These are phyloP conservation scores for Agrochola lota DNA, from an alignment of 2,888 invertebrate species.

Conservation along the genomic window DNA sequence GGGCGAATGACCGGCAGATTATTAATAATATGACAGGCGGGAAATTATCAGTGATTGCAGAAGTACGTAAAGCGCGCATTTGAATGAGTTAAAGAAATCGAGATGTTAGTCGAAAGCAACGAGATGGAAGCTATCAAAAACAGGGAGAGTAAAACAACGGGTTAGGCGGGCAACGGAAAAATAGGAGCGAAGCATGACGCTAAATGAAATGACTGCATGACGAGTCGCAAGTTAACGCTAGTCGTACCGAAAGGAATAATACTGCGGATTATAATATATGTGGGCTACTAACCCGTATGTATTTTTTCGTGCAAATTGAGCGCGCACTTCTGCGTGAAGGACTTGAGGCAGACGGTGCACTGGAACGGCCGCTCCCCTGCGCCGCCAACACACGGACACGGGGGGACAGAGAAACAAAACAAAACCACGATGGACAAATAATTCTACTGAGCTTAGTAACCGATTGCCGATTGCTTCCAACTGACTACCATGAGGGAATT, in stretches of 20 bases:
- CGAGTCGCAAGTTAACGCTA: constrained; percentile 81
- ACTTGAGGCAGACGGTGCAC: constrained; percentile 92
- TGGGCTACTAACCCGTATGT: constrained; percentile 92
- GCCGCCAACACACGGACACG: constrained; percentile 83
- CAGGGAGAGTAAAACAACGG: constrained; percentile 84
- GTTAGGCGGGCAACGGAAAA: constrained; percentile 89
- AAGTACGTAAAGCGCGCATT: constrained; percentile 86
- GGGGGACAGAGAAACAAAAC: constrained; percentile 90
- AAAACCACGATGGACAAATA: constrained; percentile 91
- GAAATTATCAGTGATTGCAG: constrained; percentile 82
- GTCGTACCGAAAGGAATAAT: constrained; percentile 83
- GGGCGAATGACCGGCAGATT: constrained; percentile 78
- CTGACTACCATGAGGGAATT: constrained; percentile 87
- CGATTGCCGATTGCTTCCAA: constrained; percentile 67
- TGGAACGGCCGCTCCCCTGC: constrained; percentile 91
- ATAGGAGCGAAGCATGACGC: constrained; percentile 88
- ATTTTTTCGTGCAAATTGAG: constrained; percentile 92
- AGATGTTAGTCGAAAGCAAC: constrained; percentile 89
- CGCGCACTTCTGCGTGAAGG: constrained; percentile 92
- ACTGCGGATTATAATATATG: constrained; percentile 86
- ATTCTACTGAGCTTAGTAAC: constrained; percentile 74
- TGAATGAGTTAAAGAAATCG: constrained; percentile 81
- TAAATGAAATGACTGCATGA: constrained; percentile 85
- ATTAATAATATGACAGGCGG: constrained; percentile 78
- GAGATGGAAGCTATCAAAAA: constrained; percentile 86